Conservation (phyloP, 1,140 invertebrate genomes). For the Drusus annulatus region DNA sequence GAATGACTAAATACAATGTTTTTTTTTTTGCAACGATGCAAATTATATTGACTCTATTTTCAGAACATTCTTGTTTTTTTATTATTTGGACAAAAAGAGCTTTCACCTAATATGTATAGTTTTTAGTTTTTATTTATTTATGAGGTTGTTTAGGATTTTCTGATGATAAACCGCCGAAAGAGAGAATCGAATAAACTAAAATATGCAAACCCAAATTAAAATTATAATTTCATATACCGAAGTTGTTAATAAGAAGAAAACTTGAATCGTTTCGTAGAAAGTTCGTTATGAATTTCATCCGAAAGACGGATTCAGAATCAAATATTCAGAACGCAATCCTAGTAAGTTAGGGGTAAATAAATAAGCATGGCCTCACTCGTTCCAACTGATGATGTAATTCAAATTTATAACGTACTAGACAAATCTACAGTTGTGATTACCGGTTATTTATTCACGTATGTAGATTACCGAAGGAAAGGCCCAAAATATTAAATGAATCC, state of each 20-base stretch:
- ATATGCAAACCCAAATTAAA: conserved; percentile 33
- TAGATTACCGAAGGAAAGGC: conserved; percentile 40
- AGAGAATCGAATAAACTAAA: background rate
- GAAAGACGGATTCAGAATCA: conserved; percentile 57
- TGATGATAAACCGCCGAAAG: background rate
- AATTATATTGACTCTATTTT: too few species aligned
- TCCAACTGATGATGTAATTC: conserved; percentile 49
- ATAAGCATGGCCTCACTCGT: conserved; percentile 47
- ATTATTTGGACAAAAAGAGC: too few species aligned
- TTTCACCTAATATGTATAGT: too few species aligned
- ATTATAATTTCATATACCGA: background rate
- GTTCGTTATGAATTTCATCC: conserved; percentile 37
- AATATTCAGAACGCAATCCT: conserved; percentile 59
- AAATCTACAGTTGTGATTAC: conserved; percentile 57
- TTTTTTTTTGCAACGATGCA: too few species aligned
- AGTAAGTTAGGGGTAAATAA: conserved; percentile 51
- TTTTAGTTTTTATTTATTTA: too few species aligned
- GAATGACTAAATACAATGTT: background rate
- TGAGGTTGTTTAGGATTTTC: background rate
- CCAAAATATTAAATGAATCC: conserved; percentile 41
- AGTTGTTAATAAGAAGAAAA: conserved; percentile 30
- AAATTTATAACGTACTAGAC: conserved; percentile 56
- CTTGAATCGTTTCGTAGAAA: conserved; percentile 33
- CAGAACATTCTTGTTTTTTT: too few species aligned
- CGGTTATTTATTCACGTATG: conserved; percentile 46